Base-by-base conservation (phyloP, 1,140 invertebrate species). In the Heliconius hermathena region DNA sequence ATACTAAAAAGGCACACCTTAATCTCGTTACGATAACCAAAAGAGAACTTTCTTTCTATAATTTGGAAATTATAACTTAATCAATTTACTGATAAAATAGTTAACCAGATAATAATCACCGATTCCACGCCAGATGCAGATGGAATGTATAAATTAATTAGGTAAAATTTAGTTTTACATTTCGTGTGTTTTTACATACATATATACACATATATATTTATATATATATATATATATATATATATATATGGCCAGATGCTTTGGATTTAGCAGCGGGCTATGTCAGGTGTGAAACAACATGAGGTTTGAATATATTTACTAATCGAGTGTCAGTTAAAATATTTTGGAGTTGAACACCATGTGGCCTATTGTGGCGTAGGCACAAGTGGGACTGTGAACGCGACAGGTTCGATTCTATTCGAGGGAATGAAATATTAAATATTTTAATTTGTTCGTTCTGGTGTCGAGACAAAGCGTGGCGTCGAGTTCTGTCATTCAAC, bases 51-150 rank as follows among this genome's bases (percentile, higher is more conserved):
- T 26, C 11, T 66, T 26, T 29, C 60, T 13, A 66, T 66, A 26
- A 66, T 66, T 66, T 66, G 22, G 26, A 66, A 66, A 66, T 66
- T 66, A 66, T 66, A 66, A 66, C 60, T 66, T 66, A 66, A 57
- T 57, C 54, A 57, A 66, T 66, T 66, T 22, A 66, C 22, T 26
- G 60, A 66, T 66, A 66, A 29, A 26, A 66, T 26, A 66, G 22
- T 66, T 66, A 66, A 22, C 29, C 3, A 29, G 60, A 66, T 66
- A 66, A 26, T 66, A 11, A 66, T 66, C 60, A 66, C 16, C 60
- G 60, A 66, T 66, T 66, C 60, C 3, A 8, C 60, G 26, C 60
- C 60, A 66, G 60, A 66, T 66, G 60, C 60, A 29, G 3, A 26
- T 26, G 22, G 22, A 26, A 26, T 38, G 33, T 57, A 60, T 38